Base-by-base conservation (phyloP, 2,888 invertebrate species). In the Leucania comma region DNA sequence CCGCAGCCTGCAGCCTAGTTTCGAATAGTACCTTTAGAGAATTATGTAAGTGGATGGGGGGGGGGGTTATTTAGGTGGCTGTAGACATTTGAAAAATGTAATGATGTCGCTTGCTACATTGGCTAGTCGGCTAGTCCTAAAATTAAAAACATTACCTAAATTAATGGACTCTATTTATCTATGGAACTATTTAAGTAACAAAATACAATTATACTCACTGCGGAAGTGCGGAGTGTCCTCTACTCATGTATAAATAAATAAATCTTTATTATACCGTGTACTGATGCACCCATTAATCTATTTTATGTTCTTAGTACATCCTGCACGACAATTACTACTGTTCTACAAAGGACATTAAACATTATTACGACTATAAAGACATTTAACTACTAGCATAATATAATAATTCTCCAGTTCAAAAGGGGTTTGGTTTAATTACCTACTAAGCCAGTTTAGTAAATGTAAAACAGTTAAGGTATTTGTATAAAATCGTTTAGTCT, bases 171-270 rank as follows among this genome's bases (percentile, higher is more conserved):
- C 29, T 29, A 3, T 29, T 29, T 29, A 29, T 2, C 29, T 29
- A 29, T 3, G 29, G 29, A 3, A 35, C n/a, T 6, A 62, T 22
- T 51, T 20, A 29, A 29, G 20, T 64, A 14, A 10, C 22, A 38
- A 69, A 42, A 70, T 22, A 46, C 32, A 53, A 42, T 8, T 35
- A 54, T 12, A 14, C 8, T 61, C 14, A n/a, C n/a, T n/a, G n/a
- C 26, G 29, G 1, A n/a, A n/a, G n/a, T n/a, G 46, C 14, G 5
- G 3, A 66, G 14, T 8, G 2, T 20, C 58, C 9, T 42, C n/a
- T 51, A 24, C 38, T 70, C 20, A 12, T 20, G 3, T 35, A 26
- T 17, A 20, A 12, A 42, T 35, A 51, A 20, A 59, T 46, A 42
- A 10, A 69, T 68, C 17, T 2, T 59, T 32, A 42, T 42, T 42